These are phyloP conservation scores for Monopis laevigella DNA, from an alignment of 2,888 invertebrate species.

Conservation along the genomic window DNA sequence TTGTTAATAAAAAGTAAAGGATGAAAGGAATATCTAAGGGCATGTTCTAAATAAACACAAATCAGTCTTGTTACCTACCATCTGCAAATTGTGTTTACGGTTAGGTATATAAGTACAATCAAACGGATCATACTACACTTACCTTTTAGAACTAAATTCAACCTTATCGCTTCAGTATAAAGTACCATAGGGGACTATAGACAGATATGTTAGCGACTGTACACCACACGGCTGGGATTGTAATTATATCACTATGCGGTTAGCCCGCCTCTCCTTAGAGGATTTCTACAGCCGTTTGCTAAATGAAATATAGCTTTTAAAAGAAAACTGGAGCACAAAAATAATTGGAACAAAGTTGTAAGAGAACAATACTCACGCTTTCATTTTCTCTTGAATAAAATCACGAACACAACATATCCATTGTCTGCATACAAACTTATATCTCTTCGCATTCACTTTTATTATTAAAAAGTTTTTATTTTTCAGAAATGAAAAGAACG, in stretches of 20 bases:
- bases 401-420: constrained; percentile 45
- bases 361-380: constrained; percentile 49
- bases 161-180: too few species aligned
- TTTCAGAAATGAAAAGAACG: background rate
- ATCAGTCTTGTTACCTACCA: constrained; percentile 1
- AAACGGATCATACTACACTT: too few species aligned
- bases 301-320: background rate
- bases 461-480: constrained; percentile 1
- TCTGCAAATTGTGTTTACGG: constrained; percentile 12
- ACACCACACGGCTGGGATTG: constrained; percentile 14
- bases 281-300: constrained; percentile 11
- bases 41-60: background rate
- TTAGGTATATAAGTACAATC: constrained; percentile 2
- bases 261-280: constrained; percentile 7
- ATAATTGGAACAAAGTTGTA: constrained; percentile 27
- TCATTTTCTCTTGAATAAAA: constrained; percentile 56
- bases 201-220: too few species aligned
- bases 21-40: constrained; percentile 2
- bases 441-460: background rate
- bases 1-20: too few species aligned
- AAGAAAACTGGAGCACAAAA: constrained; percentile 20
- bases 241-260: constrained; percentile 29
- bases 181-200: too few species aligned
- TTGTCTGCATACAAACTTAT: constrained; percentile 37
- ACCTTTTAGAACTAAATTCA: too few species aligned